These are phyloP conservation scores for Heliconius nattereri DNA, from an alignment of 1,140 invertebrate species.

Conservation along the genomic window DNA sequence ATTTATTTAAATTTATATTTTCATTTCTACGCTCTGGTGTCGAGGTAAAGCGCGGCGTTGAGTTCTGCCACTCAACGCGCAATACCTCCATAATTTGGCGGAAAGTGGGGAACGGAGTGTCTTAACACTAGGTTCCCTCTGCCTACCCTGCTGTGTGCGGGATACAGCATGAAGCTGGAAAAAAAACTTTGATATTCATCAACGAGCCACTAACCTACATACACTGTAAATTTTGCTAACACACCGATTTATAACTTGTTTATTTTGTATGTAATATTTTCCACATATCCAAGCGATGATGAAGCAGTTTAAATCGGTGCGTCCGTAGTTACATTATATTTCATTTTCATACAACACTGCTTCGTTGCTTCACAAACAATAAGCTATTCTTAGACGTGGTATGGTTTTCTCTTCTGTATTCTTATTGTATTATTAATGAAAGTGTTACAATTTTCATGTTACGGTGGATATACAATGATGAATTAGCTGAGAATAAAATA, in stretches of 20 bases:
- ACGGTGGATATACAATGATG: neutral
- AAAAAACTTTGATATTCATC: too few species aligned
- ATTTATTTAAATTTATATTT: too few species aligned
- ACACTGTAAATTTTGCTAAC: neutral
- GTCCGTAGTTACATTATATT: constrained; percentile 16
- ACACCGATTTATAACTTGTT: neutral
- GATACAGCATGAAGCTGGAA: too few species aligned
- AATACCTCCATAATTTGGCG: too few species aligned
- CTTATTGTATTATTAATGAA: neutral
- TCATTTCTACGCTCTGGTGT: too few species aligned
- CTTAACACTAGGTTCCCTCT: too few species aligned
- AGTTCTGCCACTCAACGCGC: too few species aligned
- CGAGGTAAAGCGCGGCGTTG: too few species aligned
- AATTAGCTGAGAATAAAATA: too few species aligned
- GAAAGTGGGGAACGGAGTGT: too few species aligned
- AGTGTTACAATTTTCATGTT: neutral
- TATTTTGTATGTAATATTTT: constrained; percentile 6
- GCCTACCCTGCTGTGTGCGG: too few species aligned
- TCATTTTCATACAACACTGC: constrained; percentile 17
- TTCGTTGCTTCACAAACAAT: constrained; percentile 41
- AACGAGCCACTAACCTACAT: neutral
- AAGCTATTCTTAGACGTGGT: constrained; percentile 40
- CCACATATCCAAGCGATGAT: constrained; percentile 18
- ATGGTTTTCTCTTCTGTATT: constrained; percentile 27
- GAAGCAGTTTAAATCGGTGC: constrained; percentile 21